phyloP scores from a whole-genome alignment of 2,888 invertebrate genomes.

The Ochlodes sylvanus region DNA sequence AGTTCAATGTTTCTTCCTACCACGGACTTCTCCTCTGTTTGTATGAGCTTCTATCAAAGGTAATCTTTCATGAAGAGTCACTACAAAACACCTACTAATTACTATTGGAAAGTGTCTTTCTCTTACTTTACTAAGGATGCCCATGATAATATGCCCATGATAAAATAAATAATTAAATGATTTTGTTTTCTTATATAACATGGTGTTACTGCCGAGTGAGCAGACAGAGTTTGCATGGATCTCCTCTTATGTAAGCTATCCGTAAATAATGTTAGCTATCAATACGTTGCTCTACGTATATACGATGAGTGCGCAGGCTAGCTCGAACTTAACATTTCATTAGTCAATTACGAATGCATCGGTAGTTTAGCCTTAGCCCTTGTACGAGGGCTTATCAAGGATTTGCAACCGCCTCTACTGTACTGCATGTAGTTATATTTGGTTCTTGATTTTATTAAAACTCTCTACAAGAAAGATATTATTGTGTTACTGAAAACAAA shows the following conservation, averaged over 20 bases:
- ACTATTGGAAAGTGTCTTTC: no score
- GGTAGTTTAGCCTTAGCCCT: not conserved
- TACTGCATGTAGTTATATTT: not conserved
- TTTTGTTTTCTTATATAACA: no score
- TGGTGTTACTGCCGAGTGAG: no score
- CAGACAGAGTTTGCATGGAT: no score
- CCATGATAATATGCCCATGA: no score
- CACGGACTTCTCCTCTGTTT: not conserved
- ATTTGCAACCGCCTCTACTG: not conserved
- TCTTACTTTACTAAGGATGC: no score
- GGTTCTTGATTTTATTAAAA: not conserved
- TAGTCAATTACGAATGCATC: conserved; percentile 11
- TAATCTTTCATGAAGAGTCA: no score
- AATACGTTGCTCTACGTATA: not conserved
- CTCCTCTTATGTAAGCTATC: not conserved
- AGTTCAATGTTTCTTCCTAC: not conserved
- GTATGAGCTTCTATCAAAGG: not conserved
- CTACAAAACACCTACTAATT: no score
- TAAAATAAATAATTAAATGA: no score
- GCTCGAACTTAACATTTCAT: conserved; percentile 9
- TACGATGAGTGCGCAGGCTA: not conserved
- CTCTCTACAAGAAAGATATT: no score
- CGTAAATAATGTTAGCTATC: not conserved
- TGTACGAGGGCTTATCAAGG: not conserved
- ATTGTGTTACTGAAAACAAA: no score